phyloP scores from a whole-genome alignment of 2,113 vertebrate species.

The Passerina amoena region DNA sequence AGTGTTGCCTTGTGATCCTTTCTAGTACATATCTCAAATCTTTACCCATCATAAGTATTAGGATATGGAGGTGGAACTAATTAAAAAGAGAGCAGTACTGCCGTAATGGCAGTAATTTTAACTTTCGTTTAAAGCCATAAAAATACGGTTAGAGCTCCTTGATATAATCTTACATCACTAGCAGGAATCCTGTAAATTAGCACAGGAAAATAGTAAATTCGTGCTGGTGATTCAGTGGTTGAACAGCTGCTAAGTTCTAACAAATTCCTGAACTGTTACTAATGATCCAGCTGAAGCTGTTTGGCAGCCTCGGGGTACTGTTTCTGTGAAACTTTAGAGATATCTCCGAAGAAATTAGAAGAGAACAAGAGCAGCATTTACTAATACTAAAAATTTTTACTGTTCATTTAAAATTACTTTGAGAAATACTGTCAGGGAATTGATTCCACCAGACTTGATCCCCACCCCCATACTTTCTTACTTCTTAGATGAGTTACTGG shows the following conservation, averaged over 20 bases:
- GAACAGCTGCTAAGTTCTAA: slow-evolving; percentile 62
- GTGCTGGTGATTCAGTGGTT: slow-evolving; percentile 47
- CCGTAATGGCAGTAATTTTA: not conserved
- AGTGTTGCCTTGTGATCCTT: not conserved
- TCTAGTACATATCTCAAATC: not conserved
- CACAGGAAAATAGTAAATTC: slow-evolving; percentile 25
- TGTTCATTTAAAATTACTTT: not conserved
- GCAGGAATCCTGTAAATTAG: slow-evolving; percentile 38
- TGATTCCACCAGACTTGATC: not conserved
- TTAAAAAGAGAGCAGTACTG: not conserved
- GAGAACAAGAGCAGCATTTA: slow-evolving; percentile 3
- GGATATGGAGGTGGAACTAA: not conserved
- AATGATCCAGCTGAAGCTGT: slow-evolving; percentile 55
- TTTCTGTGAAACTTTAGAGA: slow-evolving; percentile 14
- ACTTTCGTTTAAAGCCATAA: slow-evolving; percentile 12
- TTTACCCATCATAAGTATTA: not conserved
- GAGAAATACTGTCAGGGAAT: not conserved
- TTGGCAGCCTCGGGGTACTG: slow-evolving; percentile 26
- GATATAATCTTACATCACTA: slow-evolving; percentile 17
- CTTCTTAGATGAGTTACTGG: not conserved
- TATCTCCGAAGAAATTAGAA: not conserved
- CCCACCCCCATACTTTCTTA: not conserved
- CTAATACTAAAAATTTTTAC: not conserved
- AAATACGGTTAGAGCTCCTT: not conserved
- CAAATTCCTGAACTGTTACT: slow-evolving; percentile 61